phyloP scores from a whole-genome alignment of 30 jellyfish, hydroid and myxozoan species.

The Sanderia malayensis region DNA sequence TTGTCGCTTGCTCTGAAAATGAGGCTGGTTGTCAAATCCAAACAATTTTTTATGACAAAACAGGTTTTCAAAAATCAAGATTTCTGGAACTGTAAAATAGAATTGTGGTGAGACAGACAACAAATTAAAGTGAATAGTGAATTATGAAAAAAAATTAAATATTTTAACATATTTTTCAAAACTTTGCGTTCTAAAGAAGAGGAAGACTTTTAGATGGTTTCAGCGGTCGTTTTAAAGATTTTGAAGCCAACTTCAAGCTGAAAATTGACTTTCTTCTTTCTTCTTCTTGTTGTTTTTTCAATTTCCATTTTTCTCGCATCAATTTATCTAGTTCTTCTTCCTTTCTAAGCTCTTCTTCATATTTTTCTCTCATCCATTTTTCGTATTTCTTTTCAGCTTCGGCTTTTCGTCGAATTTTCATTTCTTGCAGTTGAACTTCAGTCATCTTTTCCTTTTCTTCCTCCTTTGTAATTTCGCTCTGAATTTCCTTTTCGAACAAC shows the following conservation, averaged over 20 bases:
- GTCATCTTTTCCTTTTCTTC: conserved; percentile 30
- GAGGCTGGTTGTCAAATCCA: too few relatives aligned
- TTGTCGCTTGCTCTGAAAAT: too few relatives aligned
- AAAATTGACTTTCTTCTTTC: conserved; percentile 43
- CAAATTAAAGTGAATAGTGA: too few relatives aligned
- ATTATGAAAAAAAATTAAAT: too few relatives aligned
- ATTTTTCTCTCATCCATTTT: conserved; percentile 59
- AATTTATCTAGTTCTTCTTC: conserved; percentile 42
- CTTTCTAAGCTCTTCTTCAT: conserved; percentile 37
- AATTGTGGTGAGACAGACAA: too few relatives aligned
- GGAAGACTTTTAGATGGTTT: conserved; percentile 40
- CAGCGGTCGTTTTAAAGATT: background rate
- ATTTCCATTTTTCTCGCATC: conserved; percentile 60
- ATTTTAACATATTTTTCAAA: too few relatives aligned
- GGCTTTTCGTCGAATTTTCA: conserved; percentile 20
- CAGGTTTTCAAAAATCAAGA: too few relatives aligned
- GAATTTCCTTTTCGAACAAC: conserved; percentile 44
- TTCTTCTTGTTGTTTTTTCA: conserved; percentile 21
- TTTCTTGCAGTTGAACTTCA: conserved; percentile 18
- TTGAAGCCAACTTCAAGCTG: background rate
- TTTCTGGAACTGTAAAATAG: too few relatives aligned
- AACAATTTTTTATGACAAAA: too few relatives aligned
- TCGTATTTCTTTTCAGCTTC: conserved; percentile 60
- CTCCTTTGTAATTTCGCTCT: conserved; percentile 10
- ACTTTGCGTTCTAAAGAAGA: background rate